These are phyloP conservation scores for Cairina moschata DNA, from an alignment of 2,113 vertebrate genomes.

Conservation along the genomic window DNA sequence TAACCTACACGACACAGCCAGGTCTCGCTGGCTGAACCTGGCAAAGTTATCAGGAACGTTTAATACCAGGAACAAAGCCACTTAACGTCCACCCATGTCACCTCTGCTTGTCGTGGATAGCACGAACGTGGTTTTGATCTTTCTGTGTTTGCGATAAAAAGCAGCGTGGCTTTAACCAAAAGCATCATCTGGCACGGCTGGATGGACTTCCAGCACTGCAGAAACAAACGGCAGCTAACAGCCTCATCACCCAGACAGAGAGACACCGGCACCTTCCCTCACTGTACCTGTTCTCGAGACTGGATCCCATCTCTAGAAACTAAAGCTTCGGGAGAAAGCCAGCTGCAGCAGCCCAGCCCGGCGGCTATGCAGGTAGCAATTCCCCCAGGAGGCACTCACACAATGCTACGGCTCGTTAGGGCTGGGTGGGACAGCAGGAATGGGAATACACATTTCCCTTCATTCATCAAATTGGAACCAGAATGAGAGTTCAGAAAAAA, in stretches of 20 bases:
- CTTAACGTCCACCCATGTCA: background rate
- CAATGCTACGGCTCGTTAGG: constrained; percentile 58
- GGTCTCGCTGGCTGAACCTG: constrained; percentile 5
- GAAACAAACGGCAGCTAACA: background rate
- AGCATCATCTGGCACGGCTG: background rate
- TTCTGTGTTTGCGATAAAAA: background rate
- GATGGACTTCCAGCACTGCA: background rate
- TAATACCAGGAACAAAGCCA: constrained; percentile 3
- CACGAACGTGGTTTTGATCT: background rate
- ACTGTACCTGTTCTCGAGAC: background rate
- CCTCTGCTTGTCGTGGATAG: background rate
- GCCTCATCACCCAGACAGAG: background rate
- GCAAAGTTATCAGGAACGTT: background rate
- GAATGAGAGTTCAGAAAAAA: constrained; percentile 8
- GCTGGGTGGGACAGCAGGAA: constrained; percentile 61
- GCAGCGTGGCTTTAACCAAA: background rate
- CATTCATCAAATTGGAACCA: constrained; percentile 56
- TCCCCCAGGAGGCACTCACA: constrained; percentile 34
- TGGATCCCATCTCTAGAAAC: background rate
- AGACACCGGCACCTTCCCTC: background rate
- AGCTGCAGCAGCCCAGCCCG: background rate
- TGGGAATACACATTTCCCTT: constrained; percentile 56
- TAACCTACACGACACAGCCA: background rate
- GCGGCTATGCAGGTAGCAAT: constrained; percentile 29
- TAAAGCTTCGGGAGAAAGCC: background rate